Conservation (phyloP, 2,113 vertebrate species). For the Orthonyx spaldingii region DNA sequence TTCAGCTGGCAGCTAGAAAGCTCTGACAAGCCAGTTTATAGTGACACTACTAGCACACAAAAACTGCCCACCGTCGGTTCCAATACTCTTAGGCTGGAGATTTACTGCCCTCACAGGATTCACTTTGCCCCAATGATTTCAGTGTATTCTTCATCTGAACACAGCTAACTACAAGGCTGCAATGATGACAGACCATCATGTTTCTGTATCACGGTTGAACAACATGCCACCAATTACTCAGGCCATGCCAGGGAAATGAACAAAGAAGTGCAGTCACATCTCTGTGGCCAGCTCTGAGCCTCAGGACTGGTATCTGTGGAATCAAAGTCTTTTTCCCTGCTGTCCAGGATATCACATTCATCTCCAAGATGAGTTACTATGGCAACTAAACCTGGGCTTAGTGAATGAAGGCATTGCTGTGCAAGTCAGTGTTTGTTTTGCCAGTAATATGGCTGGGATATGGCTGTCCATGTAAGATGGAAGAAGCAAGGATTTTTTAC, state of each 20-base stretch:
- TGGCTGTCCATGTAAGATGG: background rate
- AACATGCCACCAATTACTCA: background rate
- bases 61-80: background rate
- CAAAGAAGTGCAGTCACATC: background rate
- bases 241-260: background rate
- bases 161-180: background rate
- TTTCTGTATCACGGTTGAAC: background rate
- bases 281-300: background rate
- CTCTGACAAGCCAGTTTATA: background rate
- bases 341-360: conserved; percentile 44
- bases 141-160: background rate
- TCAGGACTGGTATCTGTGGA: background rate
- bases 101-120: background rate
- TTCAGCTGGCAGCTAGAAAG: background rate
- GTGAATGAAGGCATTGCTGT: conserved; percentile 8
- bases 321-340: conserved; percentile 19
- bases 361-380: conserved; percentile 44
- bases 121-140: background rate
- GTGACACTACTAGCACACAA: background rate
- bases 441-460: background rate
- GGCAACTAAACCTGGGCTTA: conserved; percentile 55
- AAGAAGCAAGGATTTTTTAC: background rate
- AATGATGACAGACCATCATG: background rate
- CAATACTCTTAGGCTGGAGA: background rate
- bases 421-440: conserved; percentile 27